These are phyloP conservation scores for Hyppa rectilinea DNA, from an alignment of 2,888 invertebrate genomes.

Conservation along the genomic window DNA sequence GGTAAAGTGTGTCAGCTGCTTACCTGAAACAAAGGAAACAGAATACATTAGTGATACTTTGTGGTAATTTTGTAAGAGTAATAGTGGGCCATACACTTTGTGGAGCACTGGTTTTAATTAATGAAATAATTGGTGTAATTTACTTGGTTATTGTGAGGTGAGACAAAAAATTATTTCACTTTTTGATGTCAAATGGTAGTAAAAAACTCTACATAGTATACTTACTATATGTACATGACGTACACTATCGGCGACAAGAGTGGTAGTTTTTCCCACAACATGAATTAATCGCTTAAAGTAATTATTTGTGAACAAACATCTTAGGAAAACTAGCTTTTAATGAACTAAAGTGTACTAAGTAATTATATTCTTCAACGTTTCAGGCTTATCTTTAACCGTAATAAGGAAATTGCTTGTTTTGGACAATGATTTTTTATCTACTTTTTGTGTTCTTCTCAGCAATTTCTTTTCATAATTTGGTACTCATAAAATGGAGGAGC, in stretches of 20 bases:
- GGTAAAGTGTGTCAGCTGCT: conserved; percentile 43
- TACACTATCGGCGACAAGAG: background rate
- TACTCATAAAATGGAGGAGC: no score
- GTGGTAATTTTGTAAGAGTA: conserved; percentile 32
- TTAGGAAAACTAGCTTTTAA: no score
- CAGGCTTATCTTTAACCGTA: no score
- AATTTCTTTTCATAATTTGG: no score
- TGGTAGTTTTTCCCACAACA: background rate
- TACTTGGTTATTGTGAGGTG: background rate
- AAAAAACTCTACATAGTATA: no score
- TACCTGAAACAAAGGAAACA: conserved; percentile 58
- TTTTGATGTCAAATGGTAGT: background rate
- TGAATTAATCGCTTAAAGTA: background rate
- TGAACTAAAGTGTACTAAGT: no score
- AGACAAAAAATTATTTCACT: background rate
- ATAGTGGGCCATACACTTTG: conserved; percentile 7
- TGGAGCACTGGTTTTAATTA: conserved; percentile 20
- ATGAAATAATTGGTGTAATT: conserved; percentile 13
- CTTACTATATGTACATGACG: background rate
- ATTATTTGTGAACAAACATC: no score
- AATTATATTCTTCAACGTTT: no score
- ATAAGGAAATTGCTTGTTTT: no score
- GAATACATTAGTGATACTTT: conserved; percentile 42
- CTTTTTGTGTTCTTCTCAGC: no score
- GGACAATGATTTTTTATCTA: no score